Percentiles rank a stretch among this genome's conserved stretches.
phyloP scores from a whole-genome alignment of 2,113 vertebrate species.

The Murina feae region DNA sequence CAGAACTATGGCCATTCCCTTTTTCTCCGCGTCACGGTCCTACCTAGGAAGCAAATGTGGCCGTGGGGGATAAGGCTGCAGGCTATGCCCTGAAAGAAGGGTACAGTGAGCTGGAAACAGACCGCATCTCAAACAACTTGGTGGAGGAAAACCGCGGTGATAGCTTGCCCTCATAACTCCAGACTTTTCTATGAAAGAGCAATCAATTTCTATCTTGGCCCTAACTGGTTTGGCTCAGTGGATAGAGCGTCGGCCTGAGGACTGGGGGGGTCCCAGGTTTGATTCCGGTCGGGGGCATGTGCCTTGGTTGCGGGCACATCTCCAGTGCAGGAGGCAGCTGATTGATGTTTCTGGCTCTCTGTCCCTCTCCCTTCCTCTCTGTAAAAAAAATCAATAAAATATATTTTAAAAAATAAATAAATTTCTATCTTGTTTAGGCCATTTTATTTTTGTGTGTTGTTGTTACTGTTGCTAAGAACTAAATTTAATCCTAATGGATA shows the following conservation, averaged over 20 bases:
- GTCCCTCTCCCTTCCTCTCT: too few species aligned
- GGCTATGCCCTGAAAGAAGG: neutral
- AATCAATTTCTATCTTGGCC: neutral
- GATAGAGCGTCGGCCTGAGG: too few species aligned
- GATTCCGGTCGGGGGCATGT: too few species aligned
- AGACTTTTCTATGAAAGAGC: neutral
- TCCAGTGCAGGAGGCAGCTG: too few species aligned
- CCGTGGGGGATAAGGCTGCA: neutral
- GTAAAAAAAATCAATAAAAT: too few species aligned
- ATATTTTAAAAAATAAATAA: too few species aligned
- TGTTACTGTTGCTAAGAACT: neutral
- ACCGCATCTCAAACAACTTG: neutral
- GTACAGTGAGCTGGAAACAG: neutral
- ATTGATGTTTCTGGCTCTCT: too few species aligned
- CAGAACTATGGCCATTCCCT: neutral
- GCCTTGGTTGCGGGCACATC: too few species aligned
- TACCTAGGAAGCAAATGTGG: neutral
- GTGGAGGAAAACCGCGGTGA: neutral
- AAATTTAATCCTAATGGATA: neutral
- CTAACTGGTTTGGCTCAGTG: too few species aligned
- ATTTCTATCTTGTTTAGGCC: neutral
- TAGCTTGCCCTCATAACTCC: neutral
- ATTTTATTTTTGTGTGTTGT: neutral
- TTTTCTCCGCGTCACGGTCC: neutral
- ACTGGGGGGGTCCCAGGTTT: too few species aligned